Evolutionary conservation across 1,140 invertebrate species (phyloP).

Genomic region (Leptinotarsa lineolata): DNA sequence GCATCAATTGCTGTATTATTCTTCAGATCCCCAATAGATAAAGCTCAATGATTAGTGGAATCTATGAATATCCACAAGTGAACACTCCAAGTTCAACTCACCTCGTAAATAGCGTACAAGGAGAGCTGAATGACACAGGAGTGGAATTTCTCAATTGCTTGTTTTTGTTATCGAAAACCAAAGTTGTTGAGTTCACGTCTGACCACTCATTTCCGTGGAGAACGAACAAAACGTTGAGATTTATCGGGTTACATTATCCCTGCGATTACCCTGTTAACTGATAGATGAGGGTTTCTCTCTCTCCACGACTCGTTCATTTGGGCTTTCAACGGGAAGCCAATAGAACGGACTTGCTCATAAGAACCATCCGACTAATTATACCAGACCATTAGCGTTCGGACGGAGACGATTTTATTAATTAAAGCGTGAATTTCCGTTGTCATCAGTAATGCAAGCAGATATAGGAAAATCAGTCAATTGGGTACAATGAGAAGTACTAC

Average conservation of each 20-base stretch:
- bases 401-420: neutral
- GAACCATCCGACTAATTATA: constrained; percentile 5
- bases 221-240: constrained; percentile 26
- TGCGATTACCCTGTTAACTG: constrained; percentile 37
- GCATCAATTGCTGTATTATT: no score
- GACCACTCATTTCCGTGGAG: neutral
- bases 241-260: constrained; percentile 35
- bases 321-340: constrained; percentile 10
- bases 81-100: no score
- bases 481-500: no score
- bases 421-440: neutral
- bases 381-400: neutral
- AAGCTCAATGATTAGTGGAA: no score
- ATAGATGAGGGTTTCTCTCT: constrained; percentile 40
- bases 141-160: neutral
- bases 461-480: no score
- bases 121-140: no score
- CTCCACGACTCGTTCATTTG: constrained; percentile 33
- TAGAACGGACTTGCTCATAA: constrained; percentile 11
- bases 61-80: no score
- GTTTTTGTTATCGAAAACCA: constrained; percentile 10
- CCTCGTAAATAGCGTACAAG: no score
- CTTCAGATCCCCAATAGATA: no score
- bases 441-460: neutral
- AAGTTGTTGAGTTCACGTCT: neutral